A percentile compares a stretch with the other conserved stretches of the same genome.
Conservation (phyloP, 2,797 vertebrate genomes). For the Antennarius maculatus region DNA sequence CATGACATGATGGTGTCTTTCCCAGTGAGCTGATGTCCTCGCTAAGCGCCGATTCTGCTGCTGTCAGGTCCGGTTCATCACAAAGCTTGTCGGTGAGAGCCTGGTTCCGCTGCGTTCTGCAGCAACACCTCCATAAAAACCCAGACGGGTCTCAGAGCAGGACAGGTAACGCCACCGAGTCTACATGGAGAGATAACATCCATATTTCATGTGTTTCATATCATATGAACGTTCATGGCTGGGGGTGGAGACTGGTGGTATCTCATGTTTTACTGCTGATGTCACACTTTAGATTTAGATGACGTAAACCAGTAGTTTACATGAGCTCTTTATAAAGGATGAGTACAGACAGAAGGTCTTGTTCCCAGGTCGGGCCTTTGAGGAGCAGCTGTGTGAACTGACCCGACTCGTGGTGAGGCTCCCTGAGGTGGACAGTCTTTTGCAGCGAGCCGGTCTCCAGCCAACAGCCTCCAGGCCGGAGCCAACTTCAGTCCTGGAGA, state of each 20-base stretch:
- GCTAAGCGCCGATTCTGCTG: constrained; percentile 67
- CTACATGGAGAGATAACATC: not conserved
- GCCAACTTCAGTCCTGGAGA: constrained; percentile 83
- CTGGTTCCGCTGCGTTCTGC: constrained; percentile 94
- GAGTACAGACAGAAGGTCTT: constrained; percentile 6
- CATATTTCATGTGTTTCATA: too few relatives aligned
- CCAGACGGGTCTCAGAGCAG: constrained; percentile 77
- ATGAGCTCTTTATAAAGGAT: too few relatives aligned
- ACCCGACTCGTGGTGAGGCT: constrained; percentile 91
- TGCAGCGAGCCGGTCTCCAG: constrained; percentile 82
- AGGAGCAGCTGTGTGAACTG: constrained; percentile 90
- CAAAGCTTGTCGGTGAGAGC: constrained; percentile 88
- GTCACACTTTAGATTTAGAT: not conserved
- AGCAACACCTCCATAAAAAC: constrained; percentile 89
- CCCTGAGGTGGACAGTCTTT: constrained; percentile 88
- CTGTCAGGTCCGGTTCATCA: constrained; percentile 76
- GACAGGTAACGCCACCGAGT: constrained; percentile 61
- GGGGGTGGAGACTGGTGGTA: not conserved
- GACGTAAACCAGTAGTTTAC: not conserved
- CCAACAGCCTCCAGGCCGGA: constrained; percentile 77
- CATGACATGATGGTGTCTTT: constrained; percentile 1
- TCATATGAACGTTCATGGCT: too few relatives aligned
- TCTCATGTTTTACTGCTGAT: not conserved
- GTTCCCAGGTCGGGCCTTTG: constrained; percentile 81
- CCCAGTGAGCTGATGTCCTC: constrained; percentile 85